Conservation (phyloP, 2,113 vertebrate genomes). For the Vulpes lagopus region DNA sequence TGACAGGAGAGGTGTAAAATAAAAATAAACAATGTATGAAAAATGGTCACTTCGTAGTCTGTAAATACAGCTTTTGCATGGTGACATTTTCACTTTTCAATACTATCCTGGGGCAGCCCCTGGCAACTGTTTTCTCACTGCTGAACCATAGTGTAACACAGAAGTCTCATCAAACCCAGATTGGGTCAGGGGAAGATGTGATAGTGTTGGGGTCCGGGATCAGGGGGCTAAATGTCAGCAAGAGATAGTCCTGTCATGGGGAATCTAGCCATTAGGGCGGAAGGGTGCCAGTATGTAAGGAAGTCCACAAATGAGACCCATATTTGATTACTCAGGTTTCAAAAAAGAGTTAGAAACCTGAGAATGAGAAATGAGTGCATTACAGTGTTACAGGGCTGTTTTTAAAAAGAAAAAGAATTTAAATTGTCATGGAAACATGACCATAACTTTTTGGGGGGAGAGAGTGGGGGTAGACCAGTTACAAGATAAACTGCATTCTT, state of each 20-base stretch:
- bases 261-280: background rate
- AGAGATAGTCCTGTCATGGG: background rate
- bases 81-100: background rate
- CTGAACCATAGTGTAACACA: rapidly evolving
- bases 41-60: background rate
- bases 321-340: background rate
- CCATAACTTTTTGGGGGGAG: background rate
- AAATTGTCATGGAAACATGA: background rate
- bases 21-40: background rate
- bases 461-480: background rate
- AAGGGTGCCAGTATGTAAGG: background rate
- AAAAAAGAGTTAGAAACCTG: background rate
- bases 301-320: rapidly evolving
- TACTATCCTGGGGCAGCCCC: background rate
- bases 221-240: background rate
- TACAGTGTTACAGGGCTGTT: background rate
- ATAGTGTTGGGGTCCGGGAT: background rate
- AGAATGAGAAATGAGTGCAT: background rate
- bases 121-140: background rate
- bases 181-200: background rate
- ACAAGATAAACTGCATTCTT: background rate
- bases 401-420: background rate
- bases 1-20: background rate
- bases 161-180: background rate
- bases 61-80: background rate